These are phyloP conservation scores for Magallana angulata DNA, from an alignment of 1,140 invertebrate genomes.

Conservation along the genomic window DNA sequence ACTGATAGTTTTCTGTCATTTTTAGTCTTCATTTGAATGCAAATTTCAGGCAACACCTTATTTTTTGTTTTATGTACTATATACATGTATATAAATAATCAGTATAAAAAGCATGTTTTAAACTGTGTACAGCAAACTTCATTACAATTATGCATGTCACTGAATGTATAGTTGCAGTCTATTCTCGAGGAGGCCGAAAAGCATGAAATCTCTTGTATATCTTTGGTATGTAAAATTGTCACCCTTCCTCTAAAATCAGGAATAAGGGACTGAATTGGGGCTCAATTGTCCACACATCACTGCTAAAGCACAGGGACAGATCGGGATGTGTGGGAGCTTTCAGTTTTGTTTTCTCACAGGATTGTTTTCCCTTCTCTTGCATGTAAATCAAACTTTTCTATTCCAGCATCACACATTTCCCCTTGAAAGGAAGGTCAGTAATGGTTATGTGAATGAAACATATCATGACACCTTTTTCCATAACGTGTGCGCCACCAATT, in stretches of 20 bases:
- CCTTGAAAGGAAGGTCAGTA: slow-evolving; percentile 65
- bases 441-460: slow-evolving; percentile 13
- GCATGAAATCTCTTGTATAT: neutral
- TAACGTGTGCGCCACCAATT: slow-evolving; percentile 21
- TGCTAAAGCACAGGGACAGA: neutral
- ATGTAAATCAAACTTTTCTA: slow-evolving; percentile 42
- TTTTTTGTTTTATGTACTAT: slow-evolving; percentile 19
- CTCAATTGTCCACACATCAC: neutral
- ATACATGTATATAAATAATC: neutral
- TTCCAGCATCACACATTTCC: slow-evolving; percentile 67
- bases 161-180: slow-evolving; percentile 32
- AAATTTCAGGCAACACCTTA: neutral
- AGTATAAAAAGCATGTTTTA: neutral
- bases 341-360: neutral
- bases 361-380: slow-evolving; percentile 21
- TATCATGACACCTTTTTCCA: slow-evolving; percentile 36
- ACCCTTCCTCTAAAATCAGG: neutral
- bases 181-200: slow-evolving; percentile 15
- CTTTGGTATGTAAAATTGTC: slow-evolving; percentile 16
- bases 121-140: slow-evolving; percentile 5
- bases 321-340: neutral
- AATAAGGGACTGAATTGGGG: neutral
- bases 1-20: neutral
- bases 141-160: slow-evolving; percentile 19
- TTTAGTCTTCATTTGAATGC: neutral